phyloP scores from a whole-genome alignment of 2,797 vertebrate genomes.

The Balearica regulorum region DNA sequence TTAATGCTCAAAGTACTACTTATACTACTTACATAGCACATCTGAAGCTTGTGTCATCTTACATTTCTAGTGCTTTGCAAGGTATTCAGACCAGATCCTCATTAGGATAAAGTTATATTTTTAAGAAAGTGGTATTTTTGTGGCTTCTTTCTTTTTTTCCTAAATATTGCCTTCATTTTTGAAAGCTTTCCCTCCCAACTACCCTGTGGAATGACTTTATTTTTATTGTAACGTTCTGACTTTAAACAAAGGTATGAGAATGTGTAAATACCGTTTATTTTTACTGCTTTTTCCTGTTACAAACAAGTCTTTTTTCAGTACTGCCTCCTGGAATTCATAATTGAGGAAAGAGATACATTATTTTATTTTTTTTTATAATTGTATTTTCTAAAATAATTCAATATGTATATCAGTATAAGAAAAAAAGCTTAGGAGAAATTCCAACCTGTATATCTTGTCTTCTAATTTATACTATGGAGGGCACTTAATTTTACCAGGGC shows the following conservation, averaged over 20 bases:
- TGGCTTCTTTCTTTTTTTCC: neutral
- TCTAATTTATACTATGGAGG: slow-evolving; percentile 70
- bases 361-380: slow-evolving; percentile 1
- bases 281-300: neutral
- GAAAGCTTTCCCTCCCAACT: neutral
- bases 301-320: neutral
- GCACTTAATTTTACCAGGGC: slow-evolving; percentile 78
- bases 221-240: neutral
- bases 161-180: neutral
- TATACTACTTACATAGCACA: neutral
- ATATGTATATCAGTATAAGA: neutral
- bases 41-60: neutral
- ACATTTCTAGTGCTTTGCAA: neutral
- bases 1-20: neutral
- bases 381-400: neutral
- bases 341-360: neutral
- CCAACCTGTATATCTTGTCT: slow-evolving; percentile 66
- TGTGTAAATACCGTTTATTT: neutral
- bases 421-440: neutral
- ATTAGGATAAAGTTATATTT: neutral
- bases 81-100: neutral
- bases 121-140: neutral
- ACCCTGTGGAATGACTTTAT: neutral
- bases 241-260: neutral
- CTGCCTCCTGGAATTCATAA: neutral